phyloP scores from a whole-genome alignment of 1,140 invertebrate genomes.

The Calosoma granatense region DNA sequence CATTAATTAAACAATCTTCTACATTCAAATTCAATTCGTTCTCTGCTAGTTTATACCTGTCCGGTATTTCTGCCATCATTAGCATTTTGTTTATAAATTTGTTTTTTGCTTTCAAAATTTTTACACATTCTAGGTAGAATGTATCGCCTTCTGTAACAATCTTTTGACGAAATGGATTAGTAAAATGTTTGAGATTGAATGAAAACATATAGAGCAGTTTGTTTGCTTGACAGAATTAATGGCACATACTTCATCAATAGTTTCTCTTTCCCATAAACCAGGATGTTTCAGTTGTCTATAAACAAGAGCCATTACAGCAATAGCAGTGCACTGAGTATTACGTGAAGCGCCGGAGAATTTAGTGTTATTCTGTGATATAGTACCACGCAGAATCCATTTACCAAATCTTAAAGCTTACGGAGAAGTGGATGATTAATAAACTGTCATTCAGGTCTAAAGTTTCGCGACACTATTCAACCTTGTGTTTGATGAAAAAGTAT shows the following conservation, averaged over 20 bases:
- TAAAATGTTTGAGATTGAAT: no score
- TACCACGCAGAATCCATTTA: constrained; percentile 40
- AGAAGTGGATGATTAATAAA: not conserved
- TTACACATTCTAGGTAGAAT: constrained; percentile 37
- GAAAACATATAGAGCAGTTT: no score
- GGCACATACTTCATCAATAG: constrained; percentile 38
- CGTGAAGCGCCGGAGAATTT: constrained; percentile 37
- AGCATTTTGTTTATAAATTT: constrained; percentile 24
- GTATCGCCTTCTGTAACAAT: constrained; percentile 35
- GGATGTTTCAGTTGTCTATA: constrained; percentile 29
- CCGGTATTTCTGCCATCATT: constrained; percentile 30
- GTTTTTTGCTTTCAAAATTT: constrained; percentile 35
- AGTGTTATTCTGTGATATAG: constrained; percentile 37
- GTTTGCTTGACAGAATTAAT: no score
- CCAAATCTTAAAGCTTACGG: constrained; percentile 33
- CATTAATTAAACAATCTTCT: constrained; percentile 29
- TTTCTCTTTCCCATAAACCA: constrained; percentile 34
- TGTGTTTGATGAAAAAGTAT: not conserved
- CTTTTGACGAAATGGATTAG: constrained; percentile 22
- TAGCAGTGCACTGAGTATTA: constrained; percentile 40
- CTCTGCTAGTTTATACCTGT: constrained; percentile 24
- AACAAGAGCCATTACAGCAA: constrained; percentile 35
- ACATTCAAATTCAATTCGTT: constrained; percentile 29
- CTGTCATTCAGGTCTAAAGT: no score
- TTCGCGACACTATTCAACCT: no score